Evolutionary conservation across 1,140 invertebrate species (phyloP), one percentile per base, ranked within the genome.

Genomic region (Reticulitermes speratus): DNA sequence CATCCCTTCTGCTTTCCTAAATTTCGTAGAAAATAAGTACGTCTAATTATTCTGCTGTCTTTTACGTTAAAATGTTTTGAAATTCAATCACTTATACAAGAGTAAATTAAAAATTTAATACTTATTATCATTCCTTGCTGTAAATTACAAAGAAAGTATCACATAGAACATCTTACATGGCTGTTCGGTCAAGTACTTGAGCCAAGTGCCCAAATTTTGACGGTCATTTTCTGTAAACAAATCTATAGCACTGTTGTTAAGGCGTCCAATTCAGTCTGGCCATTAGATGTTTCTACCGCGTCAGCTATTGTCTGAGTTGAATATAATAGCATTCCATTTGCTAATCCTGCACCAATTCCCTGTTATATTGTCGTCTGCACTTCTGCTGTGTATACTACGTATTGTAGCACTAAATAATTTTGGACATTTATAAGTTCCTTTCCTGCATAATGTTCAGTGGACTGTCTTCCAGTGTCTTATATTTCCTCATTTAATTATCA

Each of bases 241-340:
- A 75, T 30, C n/a, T 75, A 30, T 6, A 30, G n/a, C n/a, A 75
- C n/a, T 30, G n/a, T 3, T n/a, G 65, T 75, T 25, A 30, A 30
- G n/a, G 65, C 65, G n/a, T 75, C 65, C 65, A 25, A 30, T 75
- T 75, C n/a, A 75, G 14, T 30, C n/a, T 30, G 65, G 65, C 65
- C 65, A 75, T 8, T 30, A 75, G 65, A 69, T 69, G n/a, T 12
- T 3, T 69, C 65, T n/a, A 12, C 65, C 25, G 65, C 25, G 25
- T 75, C 65, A n/a, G 25, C 65, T 75, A 11, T 75, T 75, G 65
- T 75, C 65, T 30, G 6, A 25, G 25, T 8, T 25, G 2, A 30
- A n/a, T 25, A 75, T 75, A 75, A 75, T 75, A 75, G 65, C 65
- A 75, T 75, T 69, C 65, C 65, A 75, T 75, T 75, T 75, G 65